Evolutionary conservation across 1,140 invertebrate genomes (phyloP).

Genomic region (Drosophila kurseongensis): DNA sequence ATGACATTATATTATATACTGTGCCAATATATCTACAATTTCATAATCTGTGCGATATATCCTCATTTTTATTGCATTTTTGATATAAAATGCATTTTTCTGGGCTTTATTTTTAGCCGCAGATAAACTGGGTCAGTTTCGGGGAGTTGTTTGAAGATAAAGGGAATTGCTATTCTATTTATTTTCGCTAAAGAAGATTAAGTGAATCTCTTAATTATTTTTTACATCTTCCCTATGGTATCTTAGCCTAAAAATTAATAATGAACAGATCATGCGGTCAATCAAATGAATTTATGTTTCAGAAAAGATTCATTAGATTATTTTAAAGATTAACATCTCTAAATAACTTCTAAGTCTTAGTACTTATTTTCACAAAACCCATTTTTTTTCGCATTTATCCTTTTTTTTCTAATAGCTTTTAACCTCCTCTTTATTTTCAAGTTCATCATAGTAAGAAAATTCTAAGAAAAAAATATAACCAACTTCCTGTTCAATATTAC

Average conservation of each 20-base stretch:
- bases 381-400: background rate
- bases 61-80: conserved; percentile 4
- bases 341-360: too few species aligned
- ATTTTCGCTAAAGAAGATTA: too few species aligned
- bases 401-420: background rate
- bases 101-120: conserved; percentile 19
- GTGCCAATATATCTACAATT: background rate
- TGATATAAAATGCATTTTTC: conserved; percentile 12
- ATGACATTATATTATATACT: conserved; percentile 1
- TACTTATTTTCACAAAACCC: background rate
- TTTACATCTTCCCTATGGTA: background rate
- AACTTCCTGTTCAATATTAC: background rate
- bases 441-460: background rate
- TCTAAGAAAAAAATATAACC: too few species aligned
- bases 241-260: background rate
- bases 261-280: too few species aligned
- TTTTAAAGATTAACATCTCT: too few species aligned
- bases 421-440: background rate
- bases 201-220: too few species aligned
- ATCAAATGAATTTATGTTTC: too few species aligned
- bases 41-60: conserved; percentile 3
- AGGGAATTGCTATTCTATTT: background rate
- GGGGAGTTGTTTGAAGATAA: background rate
- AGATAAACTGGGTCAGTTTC: conserved; percentile 30
- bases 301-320: too few species aligned